These are phyloP conservation scores for Halocynthia aurantium DNA, from an alignment of 23 tunicate genomes.

Conservation along the genomic window DNA sequence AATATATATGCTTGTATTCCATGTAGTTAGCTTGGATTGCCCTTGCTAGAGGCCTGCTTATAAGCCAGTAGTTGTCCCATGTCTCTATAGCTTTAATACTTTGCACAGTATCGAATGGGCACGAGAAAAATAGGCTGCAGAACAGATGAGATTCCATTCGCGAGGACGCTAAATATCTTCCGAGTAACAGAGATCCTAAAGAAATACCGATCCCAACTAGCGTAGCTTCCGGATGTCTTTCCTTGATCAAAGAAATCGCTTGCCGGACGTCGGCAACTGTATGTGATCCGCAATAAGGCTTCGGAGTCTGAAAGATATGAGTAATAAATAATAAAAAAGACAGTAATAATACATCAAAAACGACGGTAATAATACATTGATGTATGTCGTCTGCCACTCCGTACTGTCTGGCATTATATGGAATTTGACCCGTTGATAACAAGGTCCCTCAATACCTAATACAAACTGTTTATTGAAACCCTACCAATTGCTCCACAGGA, in stretches of 20 bases:
- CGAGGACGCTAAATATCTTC: conserved; percentile 49
- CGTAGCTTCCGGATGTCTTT: conserved; percentile 35
- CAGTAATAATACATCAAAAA: too few species aligned
- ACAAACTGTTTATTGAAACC: too few species aligned
- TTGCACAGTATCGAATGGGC: conserved; percentile 60
- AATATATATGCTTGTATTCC: too few species aligned
- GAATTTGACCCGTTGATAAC: too few species aligned
- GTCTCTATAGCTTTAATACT: conserved; percentile 55
- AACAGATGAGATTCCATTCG: conserved; percentile 24
- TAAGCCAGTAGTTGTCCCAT: conserved; percentile 40
- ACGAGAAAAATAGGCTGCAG: conserved; percentile 54
- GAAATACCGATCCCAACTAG: conserved; percentile 70
- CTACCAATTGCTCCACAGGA: too few species aligned
- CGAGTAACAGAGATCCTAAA: conserved; percentile 57
- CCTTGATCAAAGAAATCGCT: conserved; percentile 33
- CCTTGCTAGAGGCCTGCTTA: too few species aligned
- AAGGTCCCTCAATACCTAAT: too few species aligned
- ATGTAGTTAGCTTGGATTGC: too few species aligned
- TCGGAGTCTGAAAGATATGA: conserved; percentile 43
- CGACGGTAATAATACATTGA: too few species aligned
- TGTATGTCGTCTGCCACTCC: too few species aligned
- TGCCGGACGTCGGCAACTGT: conserved; percentile 51
- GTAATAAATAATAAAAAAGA: too few species aligned
- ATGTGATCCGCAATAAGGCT: conserved; percentile 86
- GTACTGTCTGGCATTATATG: too few species aligned